phyloP scores from a whole-genome alignment of 2,113 vertebrate species.

The Perca schrenkii region DNA sequence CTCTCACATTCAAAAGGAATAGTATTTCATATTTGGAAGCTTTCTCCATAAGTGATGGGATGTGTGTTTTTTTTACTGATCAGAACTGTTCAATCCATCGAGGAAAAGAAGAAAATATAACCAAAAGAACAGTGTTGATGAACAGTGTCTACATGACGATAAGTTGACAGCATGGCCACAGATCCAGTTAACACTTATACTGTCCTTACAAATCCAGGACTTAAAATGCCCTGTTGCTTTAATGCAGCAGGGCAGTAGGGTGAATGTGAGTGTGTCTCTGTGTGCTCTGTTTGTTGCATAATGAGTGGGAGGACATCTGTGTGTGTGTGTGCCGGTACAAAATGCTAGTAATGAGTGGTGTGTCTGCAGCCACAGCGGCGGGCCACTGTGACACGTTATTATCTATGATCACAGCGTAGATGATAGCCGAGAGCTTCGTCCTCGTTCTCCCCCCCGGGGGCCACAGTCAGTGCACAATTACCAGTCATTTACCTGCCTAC shows the following conservation, averaged over 20 bases:
- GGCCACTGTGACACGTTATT: constrained; percentile 49
- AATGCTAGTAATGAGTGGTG: constrained; percentile 36
- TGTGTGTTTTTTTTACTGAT: neutral
- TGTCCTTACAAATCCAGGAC: neutral
- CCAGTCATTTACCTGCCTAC: constrained; percentile 22
- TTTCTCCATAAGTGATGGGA: neutral
- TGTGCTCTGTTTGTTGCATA: constrained; percentile 12
- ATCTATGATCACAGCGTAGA: constrained; percentile 45
- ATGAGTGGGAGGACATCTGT: constrained; percentile 5
- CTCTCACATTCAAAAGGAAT: neutral
- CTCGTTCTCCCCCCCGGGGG: constrained; percentile 11
- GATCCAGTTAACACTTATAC: neutral
- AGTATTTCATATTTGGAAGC: too few species aligned
- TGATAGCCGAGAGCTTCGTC: constrained; percentile 47
- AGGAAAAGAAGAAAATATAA: neutral
- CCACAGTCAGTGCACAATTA: constrained; percentile 45
- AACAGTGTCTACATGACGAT: neutral
- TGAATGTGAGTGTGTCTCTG: neutral
- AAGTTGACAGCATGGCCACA: neutral
- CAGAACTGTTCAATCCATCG: neutral
- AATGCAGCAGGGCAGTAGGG: neutral
- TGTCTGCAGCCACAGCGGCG: constrained; percentile 14
- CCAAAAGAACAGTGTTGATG: neutral
- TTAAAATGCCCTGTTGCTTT: neutral
- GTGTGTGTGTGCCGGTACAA: neutral